Base-by-base conservation (phyloP, 2,888 invertebrate genomes). In the Glaucopsyche alexis region DNA sequence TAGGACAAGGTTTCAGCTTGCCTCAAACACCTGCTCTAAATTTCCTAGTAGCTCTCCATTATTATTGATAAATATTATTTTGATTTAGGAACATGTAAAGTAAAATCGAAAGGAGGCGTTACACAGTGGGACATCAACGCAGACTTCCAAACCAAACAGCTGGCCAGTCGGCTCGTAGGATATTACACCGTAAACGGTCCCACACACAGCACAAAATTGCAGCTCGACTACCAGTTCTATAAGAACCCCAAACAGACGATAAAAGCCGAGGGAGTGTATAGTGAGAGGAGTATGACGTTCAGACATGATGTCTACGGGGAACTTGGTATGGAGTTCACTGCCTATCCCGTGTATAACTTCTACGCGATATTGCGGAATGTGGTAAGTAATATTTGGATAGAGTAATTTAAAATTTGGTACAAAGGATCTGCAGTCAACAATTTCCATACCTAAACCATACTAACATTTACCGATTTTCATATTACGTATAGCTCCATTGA, bases 81-180 rank as follows among this genome's bases (percentile, higher is more conserved):
- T 42, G 4, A 19, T 77, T 0, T 79, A 91, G 90, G 89, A 13
- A 83, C 85, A 50, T 80, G 91, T 73, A 88, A 89, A 84, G 86
- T 87, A 9, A 89, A 88, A 82, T 80, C 88, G 6, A 92, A 90
- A 82, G 86, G 89, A 29, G 96, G 96, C 2, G 94, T 96, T 38
- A 95, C 95, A 0, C 97, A 97, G 82, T 96, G 95, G 81, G 96
- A 97, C 77, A 94, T 97, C 9, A 94, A 95, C 75, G 86, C 96
- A 11, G 95, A 95, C 71, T 97, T 97, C 82, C 95, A 96, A 88
- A 97, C 97, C 0, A 96, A 96, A 80, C 95, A 95, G 77, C 88
- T 97, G 0, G 95, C 94, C 73, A 96, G 96, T 69, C 93, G 95
- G 76, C 87, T 97, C n/a, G 90, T 94, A 49, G 97, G 97, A 0